These are phyloP conservation scores for Oeneis ivallda DNA, from an alignment of 2,888 invertebrate species.

Conservation along the genomic window DNA sequence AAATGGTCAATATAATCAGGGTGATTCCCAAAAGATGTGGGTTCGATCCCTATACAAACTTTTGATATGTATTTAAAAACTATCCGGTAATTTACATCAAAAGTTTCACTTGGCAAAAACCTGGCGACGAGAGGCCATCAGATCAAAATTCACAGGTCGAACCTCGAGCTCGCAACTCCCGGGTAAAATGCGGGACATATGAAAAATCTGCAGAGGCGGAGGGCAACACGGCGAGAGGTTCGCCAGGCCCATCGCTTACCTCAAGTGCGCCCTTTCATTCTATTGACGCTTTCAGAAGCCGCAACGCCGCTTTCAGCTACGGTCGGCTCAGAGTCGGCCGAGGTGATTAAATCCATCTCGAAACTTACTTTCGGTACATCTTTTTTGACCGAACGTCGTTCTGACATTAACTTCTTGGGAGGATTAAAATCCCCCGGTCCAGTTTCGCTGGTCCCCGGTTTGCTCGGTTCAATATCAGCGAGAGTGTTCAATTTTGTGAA, in stretches of 20 bases:
- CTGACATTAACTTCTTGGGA: background rate
- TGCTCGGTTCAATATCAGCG: background rate
- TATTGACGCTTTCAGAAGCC: background rate
- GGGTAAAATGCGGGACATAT: slow-evolving; percentile 32
- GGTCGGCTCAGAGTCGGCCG: background rate
- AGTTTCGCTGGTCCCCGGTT: background rate
- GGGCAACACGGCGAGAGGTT: slow-evolving; percentile 12
- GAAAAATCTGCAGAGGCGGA: slow-evolving; percentile 18
- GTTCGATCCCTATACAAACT: background rate
- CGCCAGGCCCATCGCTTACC: slow-evolving; percentile 14
- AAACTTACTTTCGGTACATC: background rate
- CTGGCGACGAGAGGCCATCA: background rate
- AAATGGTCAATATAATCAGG: too few species aligned
- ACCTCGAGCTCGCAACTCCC: slow-evolving; percentile 1
- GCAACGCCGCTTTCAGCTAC: too few species aligned
- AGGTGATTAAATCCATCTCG: background rate
- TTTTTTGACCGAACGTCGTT: background rate
- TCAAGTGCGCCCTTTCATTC: slow-evolving; percentile 7
- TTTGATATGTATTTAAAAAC: background rate
- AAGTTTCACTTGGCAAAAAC: background rate
- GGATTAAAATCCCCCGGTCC: background rate
- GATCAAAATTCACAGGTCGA: background rate
- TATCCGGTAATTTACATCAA: too few species aligned
- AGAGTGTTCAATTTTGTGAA: background rate
- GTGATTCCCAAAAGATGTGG: background rate